Base-by-base conservation (phyloP, 1,140 invertebrate species). In the Anastatus disparis region DNA sequence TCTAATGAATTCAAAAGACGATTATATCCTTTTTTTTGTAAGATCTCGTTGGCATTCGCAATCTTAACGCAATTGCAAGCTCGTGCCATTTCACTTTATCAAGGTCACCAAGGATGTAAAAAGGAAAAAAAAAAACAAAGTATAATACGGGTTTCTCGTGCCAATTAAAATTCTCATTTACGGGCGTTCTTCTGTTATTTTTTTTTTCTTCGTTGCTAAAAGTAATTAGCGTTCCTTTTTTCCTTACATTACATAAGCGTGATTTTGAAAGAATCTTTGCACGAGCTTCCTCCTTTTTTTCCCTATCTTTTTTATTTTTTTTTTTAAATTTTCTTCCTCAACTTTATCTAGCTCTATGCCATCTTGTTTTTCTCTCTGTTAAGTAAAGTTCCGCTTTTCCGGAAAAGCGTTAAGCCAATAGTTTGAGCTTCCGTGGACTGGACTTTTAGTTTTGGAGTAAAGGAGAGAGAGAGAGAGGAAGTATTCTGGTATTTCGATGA, bases 141-240 rank as follows among this genome's bases (percentile, higher is more conserved):
- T 6, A 20, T 38, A 56, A 56, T 40, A 27, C n/a, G n/a, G 27
- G n/a, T 44, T 56, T 44, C 50, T 31, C 26, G 4, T 9, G 3
- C 8, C n/a, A 44, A 66, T 56, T 46, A 66, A 56, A 55, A 56
- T 22, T 56, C 42, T 46, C 38, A 6, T 56, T 46, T n/a, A n/a
- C 7, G 7, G 6, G 10, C 44, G 3, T 31, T 46, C 35, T 44
- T n/a, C n/a, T n/a, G 26, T 20, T 42, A 27, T 53, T 53, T n/a
- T 53, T 53, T 24, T 58, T 7, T 58, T n/a, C n/a, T 3, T 17
- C 22, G 13, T 13, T 13, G 0, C 17, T 31, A 2, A 15, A 7
- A 31, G 17, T 35, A 62, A 62, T 62, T 20, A 50, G 29, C n/a
- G 1, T 31, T 24, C 2, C 13, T n/a, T n/a, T n/a, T 35, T 22